These are phyloP conservation scores for Toxostoma redivivum DNA, from an alignment of 2,113 vertebrate genomes.

Conservation along the genomic window DNA sequence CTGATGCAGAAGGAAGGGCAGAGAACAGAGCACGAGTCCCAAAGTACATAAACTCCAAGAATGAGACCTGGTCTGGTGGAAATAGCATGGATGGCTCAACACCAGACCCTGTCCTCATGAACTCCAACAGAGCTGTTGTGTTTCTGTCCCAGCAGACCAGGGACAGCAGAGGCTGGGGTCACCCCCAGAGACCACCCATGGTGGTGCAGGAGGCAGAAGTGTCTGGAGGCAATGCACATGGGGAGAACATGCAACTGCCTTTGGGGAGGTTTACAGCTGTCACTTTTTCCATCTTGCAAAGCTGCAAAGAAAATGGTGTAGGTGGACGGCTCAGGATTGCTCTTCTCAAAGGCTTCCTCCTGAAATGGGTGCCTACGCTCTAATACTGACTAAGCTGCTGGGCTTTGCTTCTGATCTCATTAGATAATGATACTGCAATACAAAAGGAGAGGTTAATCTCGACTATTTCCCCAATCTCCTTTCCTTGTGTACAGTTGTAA, in stretches of 20 bases:
- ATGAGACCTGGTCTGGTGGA: not conserved
- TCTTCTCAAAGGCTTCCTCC: slow-evolving; percentile 55
- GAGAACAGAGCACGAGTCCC: not conserved
- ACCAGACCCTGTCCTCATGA: not conserved
- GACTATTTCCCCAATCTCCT: slow-evolving; percentile 5
- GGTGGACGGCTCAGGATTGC: slow-evolving; percentile 48
- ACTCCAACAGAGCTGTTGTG: not conserved
- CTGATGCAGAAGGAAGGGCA: not conserved
- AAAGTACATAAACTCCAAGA: not conserved
- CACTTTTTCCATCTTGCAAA: slow-evolving; percentile 20
- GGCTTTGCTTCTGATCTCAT: slow-evolving; percentile 59
- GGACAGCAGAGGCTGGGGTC: not conserved
- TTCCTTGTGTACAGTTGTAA: slow-evolving; percentile 30
- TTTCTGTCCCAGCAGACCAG: not conserved
- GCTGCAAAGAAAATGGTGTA: slow-evolving; percentile 29
- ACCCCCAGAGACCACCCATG: accelerated
- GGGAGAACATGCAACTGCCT: not conserved
- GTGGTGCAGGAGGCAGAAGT: not conserved
- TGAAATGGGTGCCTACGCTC: slow-evolving; percentile 58
- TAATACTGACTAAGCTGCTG: slow-evolving; percentile 58
- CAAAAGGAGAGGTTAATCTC: slow-evolving; percentile 60
- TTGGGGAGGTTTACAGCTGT: slow-evolving; percentile 24
- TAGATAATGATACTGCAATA: slow-evolving; percentile 50
- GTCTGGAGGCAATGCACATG: not conserved
- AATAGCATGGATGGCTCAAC: not conserved